These are phyloP conservation scores for Stomatorhinus ivindoensis DNA, from an alignment of 2,113 vertebrate genomes.

Conservation along the genomic window DNA sequence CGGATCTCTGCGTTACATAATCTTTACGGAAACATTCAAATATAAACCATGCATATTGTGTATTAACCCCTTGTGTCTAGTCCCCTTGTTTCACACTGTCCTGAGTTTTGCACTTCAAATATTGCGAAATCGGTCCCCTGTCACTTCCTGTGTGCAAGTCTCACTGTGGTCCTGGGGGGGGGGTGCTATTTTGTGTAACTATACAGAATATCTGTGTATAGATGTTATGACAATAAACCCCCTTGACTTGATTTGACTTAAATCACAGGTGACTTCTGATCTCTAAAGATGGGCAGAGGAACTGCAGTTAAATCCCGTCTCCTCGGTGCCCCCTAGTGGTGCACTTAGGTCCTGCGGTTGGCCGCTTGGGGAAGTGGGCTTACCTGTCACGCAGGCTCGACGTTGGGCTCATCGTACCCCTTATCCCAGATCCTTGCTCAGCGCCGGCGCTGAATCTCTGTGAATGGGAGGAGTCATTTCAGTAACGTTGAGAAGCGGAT, in stretches of 20 bases:
- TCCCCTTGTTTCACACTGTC: background rate
- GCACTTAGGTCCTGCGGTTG: background rate
- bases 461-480: background rate
- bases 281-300: background rate
- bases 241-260: background rate
- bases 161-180: background rate
- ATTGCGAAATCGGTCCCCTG: background rate
- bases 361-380: background rate
- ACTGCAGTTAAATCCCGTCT: background rate
- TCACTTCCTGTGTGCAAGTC: background rate
- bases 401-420: slow-evolving; percentile 29
- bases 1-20: background rate
- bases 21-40: background rate
- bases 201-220: background rate
- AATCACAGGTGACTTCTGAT: background rate
- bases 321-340: background rate
- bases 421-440: background rate
- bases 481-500: background rate
- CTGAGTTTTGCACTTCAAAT: background rate
- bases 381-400: slow-evolving; percentile 36
- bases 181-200: background rate
- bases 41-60: background rate
- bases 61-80: background rate
- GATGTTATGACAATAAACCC: background rate
- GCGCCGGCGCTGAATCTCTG: slow-evolving; percentile 13